Conservation (phyloP, 1,140 invertebrate species). For the Aphis gossypii region DNA sequence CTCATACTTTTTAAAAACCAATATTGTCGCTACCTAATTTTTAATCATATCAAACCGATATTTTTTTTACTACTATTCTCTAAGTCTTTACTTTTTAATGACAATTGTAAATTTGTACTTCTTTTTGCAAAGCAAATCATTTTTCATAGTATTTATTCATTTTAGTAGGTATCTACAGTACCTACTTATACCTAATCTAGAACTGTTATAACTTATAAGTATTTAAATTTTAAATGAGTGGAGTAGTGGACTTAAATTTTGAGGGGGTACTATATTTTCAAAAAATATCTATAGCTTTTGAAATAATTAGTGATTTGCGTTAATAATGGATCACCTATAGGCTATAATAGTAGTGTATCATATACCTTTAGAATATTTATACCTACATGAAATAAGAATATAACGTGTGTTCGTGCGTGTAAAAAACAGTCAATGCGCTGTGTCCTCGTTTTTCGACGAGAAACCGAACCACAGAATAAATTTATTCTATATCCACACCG, state of each 20-base stretch:
- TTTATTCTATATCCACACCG: not conserved
- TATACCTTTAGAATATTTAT: not conserved
- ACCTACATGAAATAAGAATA: not conserved
- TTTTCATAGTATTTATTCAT: not conserved
- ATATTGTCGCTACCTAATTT: no score
- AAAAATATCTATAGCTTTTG: not conserved
- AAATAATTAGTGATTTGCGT: not conserved
- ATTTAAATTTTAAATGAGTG: no score
- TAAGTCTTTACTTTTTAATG: not conserved
- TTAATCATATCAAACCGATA: no score
- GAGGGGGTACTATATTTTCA: no score
- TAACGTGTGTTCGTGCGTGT: not conserved
- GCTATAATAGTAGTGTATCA: not conserved
- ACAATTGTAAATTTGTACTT: not conserved
- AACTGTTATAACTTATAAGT: no score
- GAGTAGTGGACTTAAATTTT: not conserved
- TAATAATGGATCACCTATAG: not conserved
- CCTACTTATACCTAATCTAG: no score
- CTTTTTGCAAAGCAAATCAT: not conserved
- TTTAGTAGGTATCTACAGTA: no score
- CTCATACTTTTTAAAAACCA: not conserved
- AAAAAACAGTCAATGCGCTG: not conserved
- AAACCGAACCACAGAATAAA: not conserved
- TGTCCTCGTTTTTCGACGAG: not conserved
- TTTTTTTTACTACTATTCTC: not conserved